These are phyloP conservation scores for Falcaria lacertinaria DNA, from an alignment of 2,888 invertebrate species.

Conservation along the genomic window DNA sequence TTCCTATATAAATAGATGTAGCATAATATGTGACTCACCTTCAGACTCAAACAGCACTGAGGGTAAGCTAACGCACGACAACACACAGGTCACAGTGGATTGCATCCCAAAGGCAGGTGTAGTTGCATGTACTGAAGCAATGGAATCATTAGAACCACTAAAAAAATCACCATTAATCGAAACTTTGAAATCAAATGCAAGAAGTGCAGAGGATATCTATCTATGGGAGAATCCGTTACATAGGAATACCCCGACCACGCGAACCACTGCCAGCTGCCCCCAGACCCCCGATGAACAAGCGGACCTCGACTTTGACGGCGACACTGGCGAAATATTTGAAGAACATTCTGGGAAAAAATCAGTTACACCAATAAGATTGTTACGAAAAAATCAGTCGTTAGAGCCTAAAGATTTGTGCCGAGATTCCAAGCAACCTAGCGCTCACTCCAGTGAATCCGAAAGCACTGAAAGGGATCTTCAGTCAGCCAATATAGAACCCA, in stretches of 20 bases:
- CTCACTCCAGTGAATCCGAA: constrained; percentile 65
- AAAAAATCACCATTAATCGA: constrained; percentile 62
- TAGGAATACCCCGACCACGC: constrained; percentile 68
- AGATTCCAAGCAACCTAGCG: constrained; percentile 41
- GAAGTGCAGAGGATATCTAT: constrained; percentile 84
- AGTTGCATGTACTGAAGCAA: constrained; percentile 36
- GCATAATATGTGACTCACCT: constrained; percentile 62
- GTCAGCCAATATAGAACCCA: constrained; percentile 25
- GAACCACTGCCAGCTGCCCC: constrained; percentile 69
- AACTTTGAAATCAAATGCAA: constrained; percentile 58
- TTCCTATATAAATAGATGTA: constrained; percentile 59
- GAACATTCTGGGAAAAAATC: constrained; percentile 84
- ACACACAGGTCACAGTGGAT: constrained; percentile 40
- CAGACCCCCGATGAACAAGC: constrained; percentile 87
- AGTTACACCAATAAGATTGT: constrained; percentile 83
- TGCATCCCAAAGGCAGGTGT: constrained; percentile 31
- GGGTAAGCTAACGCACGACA: constrained; percentile 49
- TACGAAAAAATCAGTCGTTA: constrained; percentile 65
- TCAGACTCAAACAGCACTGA: constrained; percentile 68
- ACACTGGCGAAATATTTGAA: constrained; percentile 80
- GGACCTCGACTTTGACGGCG: constrained; percentile 84
- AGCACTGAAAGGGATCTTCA: constrained; percentile 56
- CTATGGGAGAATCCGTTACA: constrained; percentile 90
- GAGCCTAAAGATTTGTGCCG: constrained; percentile 48
- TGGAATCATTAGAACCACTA: constrained; percentile 38